Conservation (phyloP, 1,140 invertebrate genomes). For the Microplitis demolitor region DNA sequence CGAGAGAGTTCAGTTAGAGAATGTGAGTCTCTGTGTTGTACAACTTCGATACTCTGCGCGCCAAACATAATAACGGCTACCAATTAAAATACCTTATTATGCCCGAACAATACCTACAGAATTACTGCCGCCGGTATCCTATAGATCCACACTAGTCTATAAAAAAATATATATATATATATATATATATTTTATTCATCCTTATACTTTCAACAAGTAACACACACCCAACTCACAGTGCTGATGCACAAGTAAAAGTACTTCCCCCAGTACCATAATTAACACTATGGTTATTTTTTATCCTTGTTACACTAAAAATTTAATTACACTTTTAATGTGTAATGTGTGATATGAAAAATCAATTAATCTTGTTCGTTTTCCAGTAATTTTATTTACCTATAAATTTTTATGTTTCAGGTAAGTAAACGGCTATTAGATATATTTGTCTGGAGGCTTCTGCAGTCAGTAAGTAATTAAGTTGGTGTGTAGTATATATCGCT, state of each 20-base stretch:
- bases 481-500: conserved; percentile 14
- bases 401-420: conserved; percentile 41
- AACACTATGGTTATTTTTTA: too few relatives aligned
- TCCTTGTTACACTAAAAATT: too few relatives aligned
- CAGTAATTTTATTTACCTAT: neutral
- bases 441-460: conserved; percentile 15
- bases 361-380: conserved; percentile 31
- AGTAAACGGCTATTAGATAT: conserved; percentile 35
- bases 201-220: too few relatives aligned
- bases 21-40: conserved; percentile 13
- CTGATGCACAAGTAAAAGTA: too few relatives aligned
- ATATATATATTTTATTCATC: too few relatives aligned
- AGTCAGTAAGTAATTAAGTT: conserved; percentile 43
- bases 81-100: conserved; percentile 58
- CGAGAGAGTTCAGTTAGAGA: neutral
- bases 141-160: too few relatives aligned
- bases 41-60: conserved; percentile 14
- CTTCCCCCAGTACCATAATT: too few relatives aligned
- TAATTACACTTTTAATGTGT: neutral
- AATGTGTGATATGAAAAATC: conserved; percentile 11
- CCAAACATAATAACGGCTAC: conserved; percentile 42
- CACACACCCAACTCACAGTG: too few relatives aligned
- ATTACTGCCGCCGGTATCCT: neutral
- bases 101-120: conserved; percentile 38
- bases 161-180: too few relatives aligned